A percentile compares a stretch with the other conserved stretches of the same genome.
phyloP scores from a whole-genome alignment of 2,797 vertebrate species.

The Sphenopsis melanotis region DNA sequence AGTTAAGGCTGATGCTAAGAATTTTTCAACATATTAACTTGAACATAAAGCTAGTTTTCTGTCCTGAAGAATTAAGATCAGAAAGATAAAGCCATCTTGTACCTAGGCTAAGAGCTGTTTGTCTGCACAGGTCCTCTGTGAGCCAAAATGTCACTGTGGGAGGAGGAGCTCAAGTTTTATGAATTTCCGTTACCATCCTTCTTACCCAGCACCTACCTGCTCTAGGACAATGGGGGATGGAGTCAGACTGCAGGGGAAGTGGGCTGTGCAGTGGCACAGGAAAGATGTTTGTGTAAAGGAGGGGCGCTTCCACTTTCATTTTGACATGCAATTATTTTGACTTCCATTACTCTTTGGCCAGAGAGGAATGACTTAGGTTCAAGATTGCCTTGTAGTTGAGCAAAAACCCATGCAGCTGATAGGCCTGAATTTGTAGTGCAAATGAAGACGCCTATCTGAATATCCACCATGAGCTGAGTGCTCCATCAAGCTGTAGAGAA shows the following conservation, averaged over 20 bases:
- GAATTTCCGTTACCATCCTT: background rate
- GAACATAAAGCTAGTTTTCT: background rate
- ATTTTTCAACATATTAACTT: background rate
- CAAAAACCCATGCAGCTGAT: background rate
- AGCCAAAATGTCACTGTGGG: background rate
- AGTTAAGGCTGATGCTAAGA: background rate
- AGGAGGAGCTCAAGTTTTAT: background rate
- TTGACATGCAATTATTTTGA: background rate
- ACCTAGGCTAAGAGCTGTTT: background rate
- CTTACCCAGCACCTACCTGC: background rate
- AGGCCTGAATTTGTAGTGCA: background rate
- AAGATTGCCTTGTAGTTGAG: background rate
- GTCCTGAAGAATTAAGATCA: background rate
- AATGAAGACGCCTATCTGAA: background rate
- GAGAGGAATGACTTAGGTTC: background rate
- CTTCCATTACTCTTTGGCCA: background rate
- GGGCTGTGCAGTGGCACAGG: background rate
- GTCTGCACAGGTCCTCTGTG: background rate
- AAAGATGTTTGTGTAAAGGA: background rate
- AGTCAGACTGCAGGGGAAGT: background rate
- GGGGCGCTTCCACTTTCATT: background rate
- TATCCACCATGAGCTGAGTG: background rate
- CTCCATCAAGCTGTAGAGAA: background rate
- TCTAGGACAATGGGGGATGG: background rate
- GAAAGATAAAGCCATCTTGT: background rate